Evolutionary conservation across 2,113 vertebrate species (phyloP), one percentile per base, ranked within the genome.

Genomic region (Ciconia stormi): DNA sequence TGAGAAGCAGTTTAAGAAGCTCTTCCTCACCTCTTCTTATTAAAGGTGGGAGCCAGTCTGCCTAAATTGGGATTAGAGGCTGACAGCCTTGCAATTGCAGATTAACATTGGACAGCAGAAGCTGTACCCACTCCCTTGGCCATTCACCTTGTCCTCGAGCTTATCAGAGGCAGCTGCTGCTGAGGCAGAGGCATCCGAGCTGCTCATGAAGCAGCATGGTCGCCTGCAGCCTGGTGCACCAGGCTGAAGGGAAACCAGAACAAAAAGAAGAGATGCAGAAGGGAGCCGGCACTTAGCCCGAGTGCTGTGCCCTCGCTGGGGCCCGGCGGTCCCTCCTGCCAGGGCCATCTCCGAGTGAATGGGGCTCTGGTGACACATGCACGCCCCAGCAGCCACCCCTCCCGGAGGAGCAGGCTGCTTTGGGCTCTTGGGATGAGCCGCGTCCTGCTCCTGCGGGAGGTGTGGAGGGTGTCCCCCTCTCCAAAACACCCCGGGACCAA

Each of bases 251-350:
- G 25, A 42, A 95, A 22, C 7, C 34, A 10, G 14, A 23, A 42
- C 34, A 21, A 32, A 70, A 52, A 36, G 38, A 63, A 18, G 6
- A 69, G 40, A 44, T 26, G 18, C 59, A 3, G 4, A 84, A 90
- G 27, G 17, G 4, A 66, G 6, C 5, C 1, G 1, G 14, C 2
- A 9, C 29, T 73, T 44, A 70, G 19, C 16, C 17, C 30, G 27
- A 11, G 11, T 29, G 11, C n/a, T 36, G 13, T 79, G 52, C n/a
- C 19, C 19, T 78, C 0, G 0, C 22, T 36, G 29, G 2, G 21
- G 7, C 15, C n/a, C 4, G 3, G 50, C 1, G 1, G 4, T 36
- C 36, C 23, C 25, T 71, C 25, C 52, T 53, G 12, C 19, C 34
- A 65, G 23, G 16, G 34, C 13, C 8, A 7, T 29, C 30, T 55